Evolutionary conservation across 1,140 invertebrate genomes (phyloP).

Genomic region (Nephotettix cincticeps): DNA sequence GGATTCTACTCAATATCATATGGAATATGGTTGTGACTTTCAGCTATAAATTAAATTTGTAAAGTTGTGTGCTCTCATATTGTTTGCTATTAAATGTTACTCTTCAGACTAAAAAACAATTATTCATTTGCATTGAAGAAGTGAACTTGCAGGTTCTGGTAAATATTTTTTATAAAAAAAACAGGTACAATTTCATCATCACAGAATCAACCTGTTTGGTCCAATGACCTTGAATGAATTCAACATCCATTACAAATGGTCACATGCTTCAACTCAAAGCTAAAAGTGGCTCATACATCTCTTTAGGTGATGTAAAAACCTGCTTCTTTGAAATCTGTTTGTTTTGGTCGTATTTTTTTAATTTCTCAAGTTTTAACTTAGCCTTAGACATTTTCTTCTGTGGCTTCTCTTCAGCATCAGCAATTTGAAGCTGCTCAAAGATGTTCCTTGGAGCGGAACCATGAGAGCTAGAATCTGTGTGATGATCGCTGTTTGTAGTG

Average conservation of each 20-base stretch:
- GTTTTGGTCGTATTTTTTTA: conserved; percentile 43
- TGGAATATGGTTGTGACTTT: too few relatives aligned
- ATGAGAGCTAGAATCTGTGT: conserved; percentile 46
- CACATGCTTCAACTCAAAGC: conserved; percentile 60
- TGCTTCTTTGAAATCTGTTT: conserved; percentile 14
- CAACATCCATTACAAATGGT: not conserved
- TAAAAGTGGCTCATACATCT: conserved; percentile 60
- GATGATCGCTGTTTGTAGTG: conserved; percentile 42
- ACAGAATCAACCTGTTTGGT: not conserved
- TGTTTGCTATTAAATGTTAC: too few relatives aligned
- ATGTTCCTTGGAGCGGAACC: conserved; percentile 72
- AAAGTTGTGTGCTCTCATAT: too few relatives aligned
- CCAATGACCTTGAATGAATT: too few relatives aligned
- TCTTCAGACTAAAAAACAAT: too few relatives aligned
- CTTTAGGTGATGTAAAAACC: conserved; percentile 39
- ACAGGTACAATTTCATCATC: not conserved
- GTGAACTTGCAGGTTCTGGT: too few relatives aligned
- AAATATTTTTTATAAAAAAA: not conserved
- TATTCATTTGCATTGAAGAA: too few relatives aligned
- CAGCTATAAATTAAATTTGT: too few relatives aligned
- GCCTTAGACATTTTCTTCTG: conserved; percentile 44
- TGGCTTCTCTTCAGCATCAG: conserved; percentile 43
- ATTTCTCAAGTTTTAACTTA: conserved; percentile 46
- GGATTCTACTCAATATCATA: too few relatives aligned
- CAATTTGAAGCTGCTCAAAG: conserved; percentile 66